phyloP scores from a whole-genome alignment of 2,888 invertebrate genomes.

The Cybosia mesomella region DNA sequence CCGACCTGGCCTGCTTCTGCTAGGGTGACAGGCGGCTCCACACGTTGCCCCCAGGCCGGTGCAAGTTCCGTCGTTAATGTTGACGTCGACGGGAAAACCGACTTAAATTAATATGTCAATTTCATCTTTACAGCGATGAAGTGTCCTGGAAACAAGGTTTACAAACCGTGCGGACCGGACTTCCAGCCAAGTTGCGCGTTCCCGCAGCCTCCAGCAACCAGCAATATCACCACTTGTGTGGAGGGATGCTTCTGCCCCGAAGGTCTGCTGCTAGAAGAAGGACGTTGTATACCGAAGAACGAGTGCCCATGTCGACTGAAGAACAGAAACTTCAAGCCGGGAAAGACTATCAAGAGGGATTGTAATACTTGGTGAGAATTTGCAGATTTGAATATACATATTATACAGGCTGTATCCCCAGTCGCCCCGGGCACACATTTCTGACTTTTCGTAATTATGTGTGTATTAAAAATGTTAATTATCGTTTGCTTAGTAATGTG shows the following conservation, averaged over 20 bases:
- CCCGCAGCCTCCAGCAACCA: constrained; percentile 58
- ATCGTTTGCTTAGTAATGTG: too few species aligned
- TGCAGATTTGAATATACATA: neutral
- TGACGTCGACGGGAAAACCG: too few species aligned
- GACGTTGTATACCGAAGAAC: constrained; percentile 90
- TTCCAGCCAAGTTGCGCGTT: constrained; percentile 91
- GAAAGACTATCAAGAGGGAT: constrained; percentile 90
- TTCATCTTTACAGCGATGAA: constrained; percentile 88
- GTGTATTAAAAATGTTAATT: too few species aligned
- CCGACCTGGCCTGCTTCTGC: too few species aligned
- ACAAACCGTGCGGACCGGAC: constrained; percentile 92
- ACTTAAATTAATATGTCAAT: neutral
- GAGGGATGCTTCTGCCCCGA: constrained; percentile 96
- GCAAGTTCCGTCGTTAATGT: too few species aligned
- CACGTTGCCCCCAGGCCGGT: too few species aligned
- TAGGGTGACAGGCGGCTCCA: too few species aligned
- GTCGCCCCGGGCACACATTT: too few species aligned
- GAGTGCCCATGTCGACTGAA: constrained; percentile 94
- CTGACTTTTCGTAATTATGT: too few species aligned
- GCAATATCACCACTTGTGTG: constrained; percentile 87
- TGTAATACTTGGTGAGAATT: constrained; percentile 93
- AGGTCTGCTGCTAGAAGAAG: constrained; percentile 91
- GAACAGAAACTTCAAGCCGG: constrained; percentile 91
- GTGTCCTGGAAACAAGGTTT: constrained; percentile 92
- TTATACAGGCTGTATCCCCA: too few species aligned